Evolutionary conservation across 2,113 vertebrate species (phyloP).

Genomic region (Dromiciops gliroides): DNA sequence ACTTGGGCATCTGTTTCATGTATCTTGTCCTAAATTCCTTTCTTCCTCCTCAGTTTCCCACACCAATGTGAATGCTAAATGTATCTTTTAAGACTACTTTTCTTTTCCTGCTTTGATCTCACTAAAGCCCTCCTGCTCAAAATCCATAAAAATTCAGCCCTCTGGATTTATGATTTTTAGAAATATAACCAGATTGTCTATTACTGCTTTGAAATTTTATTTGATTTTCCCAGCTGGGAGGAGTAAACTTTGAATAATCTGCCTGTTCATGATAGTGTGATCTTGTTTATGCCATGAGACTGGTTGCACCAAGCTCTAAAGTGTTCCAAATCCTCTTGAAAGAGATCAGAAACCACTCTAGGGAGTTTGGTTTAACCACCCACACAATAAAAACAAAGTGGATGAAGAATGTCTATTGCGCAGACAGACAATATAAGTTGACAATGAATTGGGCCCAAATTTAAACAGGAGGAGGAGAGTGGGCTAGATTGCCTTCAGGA

Average conservation of each 20-base stretch:
- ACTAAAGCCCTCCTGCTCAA: background rate
- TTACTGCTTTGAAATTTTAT: background rate
- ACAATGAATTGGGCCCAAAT: background rate
- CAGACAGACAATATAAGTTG: background rate
- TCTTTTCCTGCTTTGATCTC: background rate
- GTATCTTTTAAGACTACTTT: background rate
- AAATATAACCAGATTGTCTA: background rate
- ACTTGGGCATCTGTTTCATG: background rate
- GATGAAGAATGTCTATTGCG: background rate
- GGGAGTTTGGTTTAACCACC: background rate
- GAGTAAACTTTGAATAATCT: background rate
- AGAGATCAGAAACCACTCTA: background rate
- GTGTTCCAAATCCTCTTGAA: background rate
- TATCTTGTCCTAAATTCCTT: background rate
- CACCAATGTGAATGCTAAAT: background rate
- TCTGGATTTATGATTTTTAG: background rate
- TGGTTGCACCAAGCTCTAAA: background rate
- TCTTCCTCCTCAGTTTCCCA: background rate
- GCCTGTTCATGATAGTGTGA: background rate
- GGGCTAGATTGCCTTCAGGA: background rate
- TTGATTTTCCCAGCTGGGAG: background rate
- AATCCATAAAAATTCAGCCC: background rate
- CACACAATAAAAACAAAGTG: background rate
- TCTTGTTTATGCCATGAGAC: background rate
- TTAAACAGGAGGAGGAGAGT: background rate